Percentiles rank a stretch among this genome's conserved stretches.
Evolutionary conservation across 1,140 invertebrate genomes (phyloP).

Genomic region (Eriocheir sinensis): DNA sequence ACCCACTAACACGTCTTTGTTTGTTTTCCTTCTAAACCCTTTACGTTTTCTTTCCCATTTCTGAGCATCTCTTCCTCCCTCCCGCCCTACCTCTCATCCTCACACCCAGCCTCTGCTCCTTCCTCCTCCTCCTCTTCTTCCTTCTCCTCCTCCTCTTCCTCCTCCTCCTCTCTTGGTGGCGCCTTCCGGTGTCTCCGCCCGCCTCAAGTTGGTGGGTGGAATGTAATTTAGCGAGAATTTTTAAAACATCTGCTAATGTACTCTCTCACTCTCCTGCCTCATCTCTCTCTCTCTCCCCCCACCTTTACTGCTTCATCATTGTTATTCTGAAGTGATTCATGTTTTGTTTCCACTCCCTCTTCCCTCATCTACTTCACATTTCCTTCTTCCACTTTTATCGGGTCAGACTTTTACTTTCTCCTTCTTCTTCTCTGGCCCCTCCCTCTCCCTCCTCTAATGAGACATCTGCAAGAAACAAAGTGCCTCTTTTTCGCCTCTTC

Average conservation of each 20-base stretch:
- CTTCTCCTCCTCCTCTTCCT: background rate
- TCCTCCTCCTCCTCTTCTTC: background rate
- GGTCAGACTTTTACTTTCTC: background rate
- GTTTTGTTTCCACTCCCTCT: conserved; percentile 3
- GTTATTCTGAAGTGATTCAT: background rate
- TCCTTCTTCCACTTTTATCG: background rate
- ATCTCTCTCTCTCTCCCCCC: background rate
- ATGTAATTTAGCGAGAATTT: background rate
- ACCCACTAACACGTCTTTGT: background rate
- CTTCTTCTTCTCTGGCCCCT: background rate
- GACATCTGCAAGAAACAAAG: conserved; percentile 17
- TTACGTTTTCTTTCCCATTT: background rate
- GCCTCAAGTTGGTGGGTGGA: background rate
- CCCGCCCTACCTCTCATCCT: background rate
- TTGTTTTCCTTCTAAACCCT: background rate
- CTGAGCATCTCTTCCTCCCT: background rate
- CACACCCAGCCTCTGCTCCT: no score
- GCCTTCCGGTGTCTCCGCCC: background rate
- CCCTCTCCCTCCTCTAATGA: conserved; percentile 34
- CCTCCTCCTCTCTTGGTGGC: background rate
- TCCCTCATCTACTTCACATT: background rate
- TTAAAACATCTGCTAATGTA: conserved; percentile 8
- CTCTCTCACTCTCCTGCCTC: background rate
- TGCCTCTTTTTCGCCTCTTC: conserved; percentile 23
- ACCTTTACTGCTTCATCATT: background rate